phyloP scores from a whole-genome alignment of 2,113 vertebrate genomes.

The Lynx canadensis region DNA sequence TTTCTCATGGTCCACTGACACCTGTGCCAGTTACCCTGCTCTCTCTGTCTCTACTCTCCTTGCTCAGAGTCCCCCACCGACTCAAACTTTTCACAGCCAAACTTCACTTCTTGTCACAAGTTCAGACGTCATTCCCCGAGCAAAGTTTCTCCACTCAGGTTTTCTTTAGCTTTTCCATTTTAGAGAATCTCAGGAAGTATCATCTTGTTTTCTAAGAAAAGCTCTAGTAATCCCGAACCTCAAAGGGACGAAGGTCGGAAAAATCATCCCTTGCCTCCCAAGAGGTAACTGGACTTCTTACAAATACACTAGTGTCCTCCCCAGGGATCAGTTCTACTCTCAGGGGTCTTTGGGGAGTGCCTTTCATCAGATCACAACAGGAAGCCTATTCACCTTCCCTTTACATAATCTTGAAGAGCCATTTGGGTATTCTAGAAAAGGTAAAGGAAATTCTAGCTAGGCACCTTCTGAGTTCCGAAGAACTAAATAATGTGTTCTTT shows the following conservation, averaged over 20 bases:
- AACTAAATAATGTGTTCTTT: background rate
- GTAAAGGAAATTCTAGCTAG: background rate
- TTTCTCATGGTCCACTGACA: background rate
- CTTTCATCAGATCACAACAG: background rate
- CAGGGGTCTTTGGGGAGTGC: background rate
- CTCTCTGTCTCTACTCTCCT: background rate
- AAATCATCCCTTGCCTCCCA: background rate
- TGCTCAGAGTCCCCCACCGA: background rate
- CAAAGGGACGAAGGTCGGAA: background rate
- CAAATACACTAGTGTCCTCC: background rate
- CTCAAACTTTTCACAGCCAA: background rate
- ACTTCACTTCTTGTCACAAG: background rate
- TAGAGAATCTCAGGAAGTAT: background rate
- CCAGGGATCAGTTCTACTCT: background rate
- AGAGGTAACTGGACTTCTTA: background rate
- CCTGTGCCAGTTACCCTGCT: background rate
- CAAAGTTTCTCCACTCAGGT: background rate
- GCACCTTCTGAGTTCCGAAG: background rate
- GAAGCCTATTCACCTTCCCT: background rate
- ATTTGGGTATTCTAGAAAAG: background rate
- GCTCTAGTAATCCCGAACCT: background rate
- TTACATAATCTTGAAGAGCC: background rate
- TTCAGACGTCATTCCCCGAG: background rate
- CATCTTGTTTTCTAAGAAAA: background rate
- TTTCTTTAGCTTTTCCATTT: background rate